Percentiles rank a stretch among this genome's conserved stretches.
Evolutionary conservation across 1,140 invertebrate species (phyloP).

Genomic region (Helicorthomorpha holstii): DNA sequence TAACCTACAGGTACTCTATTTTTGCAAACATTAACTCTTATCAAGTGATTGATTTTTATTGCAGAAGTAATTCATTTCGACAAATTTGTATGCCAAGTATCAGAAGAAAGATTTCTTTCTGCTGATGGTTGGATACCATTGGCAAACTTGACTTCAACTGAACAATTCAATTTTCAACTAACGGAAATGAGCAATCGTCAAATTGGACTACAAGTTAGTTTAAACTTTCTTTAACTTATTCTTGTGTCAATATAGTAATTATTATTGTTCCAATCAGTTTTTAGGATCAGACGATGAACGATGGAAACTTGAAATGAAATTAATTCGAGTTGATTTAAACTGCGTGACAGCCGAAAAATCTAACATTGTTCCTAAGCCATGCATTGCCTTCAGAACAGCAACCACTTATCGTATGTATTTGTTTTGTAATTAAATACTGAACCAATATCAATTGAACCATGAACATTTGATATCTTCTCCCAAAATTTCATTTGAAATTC

Average conservation of each 20-base stretch:
- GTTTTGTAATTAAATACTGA: too few species aligned
- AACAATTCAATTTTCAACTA: not conserved
- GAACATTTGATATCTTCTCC: too few species aligned
- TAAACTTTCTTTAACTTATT: not conserved
- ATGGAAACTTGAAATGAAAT: not conserved
- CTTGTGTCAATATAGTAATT: not conserved
- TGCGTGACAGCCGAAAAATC: not conserved
- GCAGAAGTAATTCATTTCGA: too few species aligned
- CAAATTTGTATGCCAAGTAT: not conserved
- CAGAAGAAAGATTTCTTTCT: not conserved
- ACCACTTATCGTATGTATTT: not conserved
- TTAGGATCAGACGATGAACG: not conserved
- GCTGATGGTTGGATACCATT: slow-evolving; percentile 1
- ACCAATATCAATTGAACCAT: too few species aligned
- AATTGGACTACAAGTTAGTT: not conserved
- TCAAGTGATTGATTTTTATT: too few species aligned
- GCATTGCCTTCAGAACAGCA: not conserved
- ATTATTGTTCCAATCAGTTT: not conserved
- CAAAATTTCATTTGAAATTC: too few species aligned
- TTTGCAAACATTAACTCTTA: too few species aligned
- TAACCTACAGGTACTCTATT: too few species aligned
- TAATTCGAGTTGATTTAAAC: not conserved
- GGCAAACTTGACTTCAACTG: not conserved
- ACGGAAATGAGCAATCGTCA: not conserved
- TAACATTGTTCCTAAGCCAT: not conserved